Evolutionary conservation across 1,140 invertebrate genomes (phyloP).

Genomic region (Holcopasites calliopsidis): DNA sequence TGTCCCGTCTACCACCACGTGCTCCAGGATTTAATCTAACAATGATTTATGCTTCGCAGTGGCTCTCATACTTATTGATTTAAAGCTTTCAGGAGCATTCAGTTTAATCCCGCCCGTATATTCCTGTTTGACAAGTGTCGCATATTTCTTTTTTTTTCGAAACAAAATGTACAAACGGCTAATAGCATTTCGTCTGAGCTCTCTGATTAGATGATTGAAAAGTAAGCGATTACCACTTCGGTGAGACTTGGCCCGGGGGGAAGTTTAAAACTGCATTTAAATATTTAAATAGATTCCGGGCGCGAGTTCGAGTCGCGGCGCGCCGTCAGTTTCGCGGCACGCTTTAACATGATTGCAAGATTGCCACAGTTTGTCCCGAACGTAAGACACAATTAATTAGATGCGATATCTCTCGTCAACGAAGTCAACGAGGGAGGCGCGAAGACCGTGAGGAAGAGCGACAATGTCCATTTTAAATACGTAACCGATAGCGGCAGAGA

Average conservation of each 20-base stretch:
- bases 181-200: background rate
- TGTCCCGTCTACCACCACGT: slow-evolving; percentile 67
- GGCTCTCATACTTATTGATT: slow-evolving; percentile 67
- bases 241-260: background rate
- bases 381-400: slow-evolving; percentile 22
- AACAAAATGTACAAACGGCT: slow-evolving; percentile 1
- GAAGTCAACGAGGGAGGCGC: background rate
- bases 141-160: background rate
- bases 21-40: slow-evolving; percentile 78
- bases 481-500: slow-evolving; percentile 34
- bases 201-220: background rate
- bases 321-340: slow-evolving; percentile 38
- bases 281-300: slow-evolving; percentile 47
- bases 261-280: slow-evolving; percentile 25
- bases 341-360: slow-evolving; percentile 40
- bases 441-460: background rate
- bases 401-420: slow-evolving; percentile 3
- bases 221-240: slow-evolving; percentile 21
- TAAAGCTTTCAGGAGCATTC: slow-evolving; percentile 16
- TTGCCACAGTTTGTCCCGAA: slow-evolving; percentile 29
- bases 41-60: slow-evolving; percentile 76
- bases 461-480: too few relatives aligned
- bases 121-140: background rate
- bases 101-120: slow-evolving; percentile 22
- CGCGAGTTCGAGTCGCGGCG: slow-evolving; percentile 14